Evolutionary conservation across 2,113 vertebrate species (phyloP).

Genomic region (Toxostoma redivivum): DNA sequence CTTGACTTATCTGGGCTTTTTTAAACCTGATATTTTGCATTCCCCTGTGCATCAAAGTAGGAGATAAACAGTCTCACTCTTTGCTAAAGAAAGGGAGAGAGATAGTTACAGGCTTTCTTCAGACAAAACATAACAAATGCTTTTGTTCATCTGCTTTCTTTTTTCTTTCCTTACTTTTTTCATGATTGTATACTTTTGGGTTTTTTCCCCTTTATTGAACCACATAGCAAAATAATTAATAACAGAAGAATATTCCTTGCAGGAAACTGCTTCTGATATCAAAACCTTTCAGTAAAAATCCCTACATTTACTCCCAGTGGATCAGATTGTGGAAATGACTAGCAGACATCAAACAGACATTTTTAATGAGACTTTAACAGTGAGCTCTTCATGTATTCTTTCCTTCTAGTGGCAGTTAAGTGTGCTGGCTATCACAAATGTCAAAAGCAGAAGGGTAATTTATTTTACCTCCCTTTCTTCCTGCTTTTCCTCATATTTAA

Average conservation of each 20-base stretch:
- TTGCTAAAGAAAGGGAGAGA: neutral
- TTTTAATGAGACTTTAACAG: slow-evolving; percentile 44
- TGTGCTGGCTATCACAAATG: neutral
- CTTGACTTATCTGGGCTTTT: neutral
- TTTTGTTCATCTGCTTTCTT: neutral
- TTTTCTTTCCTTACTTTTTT: neutral
- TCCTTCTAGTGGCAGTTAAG: neutral
- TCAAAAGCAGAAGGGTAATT: neutral
- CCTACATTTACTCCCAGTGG: neutral
- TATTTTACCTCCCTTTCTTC: neutral
- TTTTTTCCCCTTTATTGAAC: neutral
- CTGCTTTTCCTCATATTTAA: neutral
- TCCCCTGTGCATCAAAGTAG: neutral
- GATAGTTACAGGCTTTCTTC: neutral
- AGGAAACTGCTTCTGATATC: neutral
- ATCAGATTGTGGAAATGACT: slow-evolving; percentile 19
- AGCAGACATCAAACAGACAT: slow-evolving; percentile 27
- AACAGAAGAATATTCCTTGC: neutral
- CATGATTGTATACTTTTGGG: neutral
- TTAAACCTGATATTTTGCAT: neutral
- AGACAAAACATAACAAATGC: neutral
- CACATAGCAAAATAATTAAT: neutral
- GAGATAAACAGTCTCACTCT: neutral
- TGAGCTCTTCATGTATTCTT: neutral
- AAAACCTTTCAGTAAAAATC: neutral